Evolutionary conservation across 2,888 invertebrate genomes (phyloP), one percentile per base, ranked within the genome.

Genomic region (Synanthedon vespiformis): DNA sequence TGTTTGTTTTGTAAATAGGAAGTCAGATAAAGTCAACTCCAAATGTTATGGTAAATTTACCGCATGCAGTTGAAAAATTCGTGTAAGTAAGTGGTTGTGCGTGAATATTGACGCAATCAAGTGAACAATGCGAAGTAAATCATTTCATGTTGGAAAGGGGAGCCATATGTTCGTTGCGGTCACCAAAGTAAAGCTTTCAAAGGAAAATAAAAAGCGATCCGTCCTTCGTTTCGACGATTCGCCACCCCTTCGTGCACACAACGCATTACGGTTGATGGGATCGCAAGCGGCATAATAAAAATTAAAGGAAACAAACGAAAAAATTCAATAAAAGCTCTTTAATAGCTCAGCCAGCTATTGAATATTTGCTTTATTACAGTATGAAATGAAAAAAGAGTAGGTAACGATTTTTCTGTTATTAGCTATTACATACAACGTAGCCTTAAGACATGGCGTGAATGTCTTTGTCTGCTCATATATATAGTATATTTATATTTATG

Each of bases 261-360:
- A 63, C 62, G 66, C 62, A 68, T 74, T 67, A 70, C 61, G 61
- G 58, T 60, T 57, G 51, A 16, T 14, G 61, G 61, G 58, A 57
- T 61, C 67, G 67, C 64, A 67, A 64, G 73, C 73, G 61, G 61
- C 59, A 57, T 61, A 67, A 67, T 64, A 67, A 64, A 73, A 74
- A 72, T 72, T 65, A 68, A 72, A 69, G 64, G 68, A 74, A 74
- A 74, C 63, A 74, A 74, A 72, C 70, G 72, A 62, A 57, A 56
- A 12, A 44, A 14, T 44, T 44, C 13, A 44, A 44, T 12, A 14
- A 44, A 44, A 14, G 13, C 13, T 13, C 4, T 44, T 44, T 34
- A 34, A 34, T 34, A 34, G 5, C 8, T 34, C 34, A 34, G 34
- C 34, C 34, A 34, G 8, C 10, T 34, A 34, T 10, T 34, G 10